Evolutionary conservation across 2,888 invertebrate species (phyloP).

Genomic region (Eumerus sabulonum): DNA sequence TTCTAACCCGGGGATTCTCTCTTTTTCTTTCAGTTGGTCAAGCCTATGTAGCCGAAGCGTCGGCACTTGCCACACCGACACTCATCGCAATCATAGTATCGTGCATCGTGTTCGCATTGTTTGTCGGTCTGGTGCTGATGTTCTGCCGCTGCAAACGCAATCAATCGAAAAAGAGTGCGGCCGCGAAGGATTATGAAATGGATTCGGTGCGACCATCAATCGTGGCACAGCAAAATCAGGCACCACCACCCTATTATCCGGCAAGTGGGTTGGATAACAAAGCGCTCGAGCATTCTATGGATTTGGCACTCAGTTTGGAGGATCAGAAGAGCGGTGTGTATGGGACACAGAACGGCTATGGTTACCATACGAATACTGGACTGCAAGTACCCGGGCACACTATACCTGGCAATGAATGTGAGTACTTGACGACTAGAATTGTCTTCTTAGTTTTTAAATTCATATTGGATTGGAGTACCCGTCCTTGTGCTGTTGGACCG

Average conservation of each 20-base stretch:
- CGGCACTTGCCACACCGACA: constrained; percentile 87
- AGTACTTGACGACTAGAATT: constrained; percentile 78
- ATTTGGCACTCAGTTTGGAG: constrained; percentile 89
- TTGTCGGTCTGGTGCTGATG: constrained; percentile 87
- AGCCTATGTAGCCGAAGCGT: constrained; percentile 89
- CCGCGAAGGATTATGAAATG: constrained; percentile 94
- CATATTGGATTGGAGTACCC: too few relatives aligned
- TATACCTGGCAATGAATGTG: constrained; percentile 89
- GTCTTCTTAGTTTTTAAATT: not conserved
- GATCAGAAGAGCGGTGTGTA: constrained; percentile 92
- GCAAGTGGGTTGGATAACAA: constrained; percentile 93
- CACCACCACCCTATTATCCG: constrained; percentile 94
- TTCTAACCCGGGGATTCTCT: too few relatives aligned
- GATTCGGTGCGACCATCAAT: constrained; percentile 91
- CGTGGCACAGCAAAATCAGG: constrained; percentile 89
- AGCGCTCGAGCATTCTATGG: constrained; percentile 93
- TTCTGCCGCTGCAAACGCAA: constrained; percentile 92
- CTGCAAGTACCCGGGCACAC: constrained; percentile 83
- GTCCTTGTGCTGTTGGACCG: not conserved
- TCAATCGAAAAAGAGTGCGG: constrained; percentile 88
- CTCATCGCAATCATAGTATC: constrained; percentile 89
- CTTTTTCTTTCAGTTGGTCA: constrained; percentile 84
- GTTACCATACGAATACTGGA: constrained; percentile 88
- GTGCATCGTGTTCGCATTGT: constrained; percentile 88
- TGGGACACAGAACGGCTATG: constrained; percentile 91